A percentile compares a stretch with the other conserved stretches of the same genome.
phyloP scores from a whole-genome alignment of 2,797 vertebrate genomes.

The Ctenopoma kingsleyae region DNA sequence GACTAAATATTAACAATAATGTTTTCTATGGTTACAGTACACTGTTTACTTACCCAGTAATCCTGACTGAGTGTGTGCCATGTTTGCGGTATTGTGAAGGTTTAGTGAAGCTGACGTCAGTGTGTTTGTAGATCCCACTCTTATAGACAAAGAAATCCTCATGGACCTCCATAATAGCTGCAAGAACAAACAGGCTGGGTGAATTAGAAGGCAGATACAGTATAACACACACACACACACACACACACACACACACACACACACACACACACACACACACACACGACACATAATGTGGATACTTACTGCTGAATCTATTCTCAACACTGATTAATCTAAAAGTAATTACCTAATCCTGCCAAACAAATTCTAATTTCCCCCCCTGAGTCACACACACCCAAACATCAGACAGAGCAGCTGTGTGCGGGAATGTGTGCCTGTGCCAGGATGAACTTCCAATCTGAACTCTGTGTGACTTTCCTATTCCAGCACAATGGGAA shows the following conservation, averaged over 20 bases:
- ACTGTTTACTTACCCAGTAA: constrained; percentile 89
- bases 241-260: constrained; percentile 8
- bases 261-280: constrained; percentile 19
- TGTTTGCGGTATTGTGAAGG: constrained; percentile 88
- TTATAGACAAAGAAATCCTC: constrained; percentile 97
- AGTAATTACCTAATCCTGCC: constrained; percentile 49
- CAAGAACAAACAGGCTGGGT: constrained; percentile 51
- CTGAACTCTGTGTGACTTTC: constrained; percentile 36
- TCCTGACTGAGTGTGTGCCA: constrained; percentile 94
- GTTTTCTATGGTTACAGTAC: neutral
- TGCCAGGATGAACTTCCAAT: constrained; percentile 2
- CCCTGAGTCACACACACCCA: constrained; percentile 50
- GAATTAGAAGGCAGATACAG: constrained; percentile 26
- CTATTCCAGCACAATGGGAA: constrained; percentile 23
- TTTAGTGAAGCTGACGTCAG: constrained; percentile 87
- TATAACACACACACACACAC: constrained; percentile 9
- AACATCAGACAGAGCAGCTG: constrained; percentile 9
- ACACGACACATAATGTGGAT: neutral
- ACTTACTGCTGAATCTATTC: constrained; percentile 13
- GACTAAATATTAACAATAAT: neutral
- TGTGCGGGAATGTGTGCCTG: constrained; percentile 2
- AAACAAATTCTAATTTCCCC: constrained; percentile 35
- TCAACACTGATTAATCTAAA: constrained; percentile 52
- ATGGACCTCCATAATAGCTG: constrained; percentile 97
- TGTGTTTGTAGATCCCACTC: constrained; percentile 93